Evolutionary conservation across 53 echinoderm and acorn worm species (phyloP).

Genomic region (Hippasteria phrygiana): DNA sequence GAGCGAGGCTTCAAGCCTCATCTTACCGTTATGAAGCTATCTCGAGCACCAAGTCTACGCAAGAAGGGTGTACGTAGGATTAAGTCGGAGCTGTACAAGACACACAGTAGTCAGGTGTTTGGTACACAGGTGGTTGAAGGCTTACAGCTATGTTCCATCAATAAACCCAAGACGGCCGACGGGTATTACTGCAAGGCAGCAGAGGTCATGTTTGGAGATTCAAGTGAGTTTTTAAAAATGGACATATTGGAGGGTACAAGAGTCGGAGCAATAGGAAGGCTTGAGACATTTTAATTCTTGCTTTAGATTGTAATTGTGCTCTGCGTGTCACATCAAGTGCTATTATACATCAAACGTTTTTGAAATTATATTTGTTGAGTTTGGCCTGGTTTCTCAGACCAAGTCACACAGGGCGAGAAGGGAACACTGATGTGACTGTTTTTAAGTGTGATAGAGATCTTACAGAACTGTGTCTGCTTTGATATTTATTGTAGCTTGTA

Average conservation of each 20-base stretch:
- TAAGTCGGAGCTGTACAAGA: conserved; percentile 94
- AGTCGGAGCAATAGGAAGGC: too few relatives aligned
- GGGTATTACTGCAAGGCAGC: conserved; percentile 92
- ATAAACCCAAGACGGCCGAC: conserved; percentile 92
- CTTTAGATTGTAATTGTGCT: background rate
- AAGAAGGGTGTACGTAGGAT: conserved; percentile 98
- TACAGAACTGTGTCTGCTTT: background rate
- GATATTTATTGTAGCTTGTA: background rate
- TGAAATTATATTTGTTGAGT: too few relatives aligned
- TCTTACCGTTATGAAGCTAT: conserved; percentile 98
- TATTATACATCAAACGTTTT: background rate
- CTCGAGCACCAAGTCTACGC: conserved; percentile 95
- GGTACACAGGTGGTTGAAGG: conserved; percentile 83
- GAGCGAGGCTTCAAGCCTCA: conserved; percentile 99
- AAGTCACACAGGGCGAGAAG: too few relatives aligned
- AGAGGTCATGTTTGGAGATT: conserved; percentile 82
- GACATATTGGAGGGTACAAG: background rate
- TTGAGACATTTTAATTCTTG: background rate
- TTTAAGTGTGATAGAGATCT: background rate
- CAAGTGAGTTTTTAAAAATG: conserved; percentile 42
- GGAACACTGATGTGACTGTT: background rate
- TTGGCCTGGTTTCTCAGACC: too few relatives aligned
- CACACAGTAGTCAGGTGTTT: conserved; percentile 80
- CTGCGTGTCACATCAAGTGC: background rate
- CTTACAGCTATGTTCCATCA: conserved; percentile 93